phyloP scores from a whole-genome alignment of 2,113 vertebrate genomes.

The Morone chrysops region DNA sequence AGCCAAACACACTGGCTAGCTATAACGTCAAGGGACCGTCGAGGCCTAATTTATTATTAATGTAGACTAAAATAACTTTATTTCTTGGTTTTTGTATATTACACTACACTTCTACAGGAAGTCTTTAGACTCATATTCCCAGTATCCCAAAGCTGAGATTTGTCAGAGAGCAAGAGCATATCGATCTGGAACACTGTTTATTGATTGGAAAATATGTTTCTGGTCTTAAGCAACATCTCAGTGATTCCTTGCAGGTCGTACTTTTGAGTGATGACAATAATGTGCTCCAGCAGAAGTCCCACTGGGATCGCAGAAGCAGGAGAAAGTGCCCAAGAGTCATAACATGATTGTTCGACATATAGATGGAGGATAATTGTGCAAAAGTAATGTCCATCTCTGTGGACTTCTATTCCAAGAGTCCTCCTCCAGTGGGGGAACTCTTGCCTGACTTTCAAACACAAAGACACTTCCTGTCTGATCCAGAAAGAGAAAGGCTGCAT shows the following conservation, averaged over 20 bases:
- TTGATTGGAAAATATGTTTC: slow-evolving; percentile 35
- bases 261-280: slow-evolving; percentile 47
- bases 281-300: slow-evolving; percentile 37
- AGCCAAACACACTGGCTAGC: not conserved
- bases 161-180: slow-evolving; percentile 10
- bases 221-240: slow-evolving; percentile 31
- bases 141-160: slow-evolving; percentile 5
- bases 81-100: not conserved
- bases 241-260: slow-evolving; percentile 7
- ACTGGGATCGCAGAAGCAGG: slow-evolving; percentile 21
- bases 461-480: slow-evolving; percentile 73
- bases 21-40: not conserved
- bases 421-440: slow-evolving; percentile 29
- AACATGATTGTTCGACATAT: slow-evolving; percentile 6
- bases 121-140: slow-evolving; percentile 9
- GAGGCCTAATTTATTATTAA: slow-evolving; percentile 17
- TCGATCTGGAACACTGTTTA: slow-evolving; percentile 32
- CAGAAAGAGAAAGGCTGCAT: slow-evolving; percentile 52
- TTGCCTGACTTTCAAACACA: slow-evolving; percentile 54
- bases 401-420: slow-evolving; percentile 58
- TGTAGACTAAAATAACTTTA: not conserved
- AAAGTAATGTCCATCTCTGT: slow-evolving; percentile 38
- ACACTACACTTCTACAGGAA: not conserved
- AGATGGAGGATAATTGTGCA: slow-evolving; percentile 14
- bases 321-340: not conserved